Conservation (phyloP, 2,888 invertebrate species). For the Choristoneura rosaceana region DNA sequence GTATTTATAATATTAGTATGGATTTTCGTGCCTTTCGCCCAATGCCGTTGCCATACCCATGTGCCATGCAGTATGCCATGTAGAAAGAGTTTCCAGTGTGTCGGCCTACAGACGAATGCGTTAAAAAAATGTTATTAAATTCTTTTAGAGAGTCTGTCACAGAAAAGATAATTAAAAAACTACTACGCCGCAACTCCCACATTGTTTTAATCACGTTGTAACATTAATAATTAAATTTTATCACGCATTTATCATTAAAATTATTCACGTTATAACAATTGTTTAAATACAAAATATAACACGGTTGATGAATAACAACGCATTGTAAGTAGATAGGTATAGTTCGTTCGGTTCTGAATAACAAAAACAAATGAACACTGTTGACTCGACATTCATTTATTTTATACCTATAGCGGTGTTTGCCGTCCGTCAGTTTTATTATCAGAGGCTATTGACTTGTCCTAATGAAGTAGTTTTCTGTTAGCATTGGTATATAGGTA, state of each 20-base stretch:
- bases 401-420: neutral
- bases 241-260: slow-evolving; percentile 25
- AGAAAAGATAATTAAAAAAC: neutral
- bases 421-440: neutral
- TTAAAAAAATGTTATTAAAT: no score
- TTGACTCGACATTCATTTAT: slow-evolving; percentile 9
- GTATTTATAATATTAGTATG: no score
- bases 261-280: slow-evolving; percentile 39
- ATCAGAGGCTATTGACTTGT: slow-evolving; percentile 7
- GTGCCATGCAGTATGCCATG: no score
- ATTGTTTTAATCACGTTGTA: slow-evolving; percentile 2
- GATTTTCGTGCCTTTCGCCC: no score
- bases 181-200: neutral
- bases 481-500: slow-evolving; percentile 36
- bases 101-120: no score
- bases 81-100: no score
- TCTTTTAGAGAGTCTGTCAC: no score
- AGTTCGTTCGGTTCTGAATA: slow-evolving; percentile 18
- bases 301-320: slow-evolving; percentile 9
- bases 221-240: slow-evolving; percentile 14
- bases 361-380: slow-evolving; percentile 18
- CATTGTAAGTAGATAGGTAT: slow-evolving; percentile 15
- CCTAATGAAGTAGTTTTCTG: slow-evolving; percentile 32
- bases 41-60: no score
- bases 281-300: slow-evolving; percentile 40